Conservation (phyloP, 2,888 invertebrate species). For the Pegoplata infirma region DNA sequence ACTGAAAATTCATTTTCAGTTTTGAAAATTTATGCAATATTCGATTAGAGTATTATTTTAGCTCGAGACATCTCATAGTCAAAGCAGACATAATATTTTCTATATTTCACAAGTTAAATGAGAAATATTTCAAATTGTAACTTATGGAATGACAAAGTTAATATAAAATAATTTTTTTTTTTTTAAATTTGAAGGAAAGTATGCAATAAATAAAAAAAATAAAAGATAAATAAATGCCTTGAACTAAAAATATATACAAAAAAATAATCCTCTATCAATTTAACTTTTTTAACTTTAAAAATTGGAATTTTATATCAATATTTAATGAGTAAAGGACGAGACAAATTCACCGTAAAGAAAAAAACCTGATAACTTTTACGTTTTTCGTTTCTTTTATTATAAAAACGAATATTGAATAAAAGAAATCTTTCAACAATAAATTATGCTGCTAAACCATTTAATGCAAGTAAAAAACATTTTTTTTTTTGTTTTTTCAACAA, state of each 20-base stretch:
- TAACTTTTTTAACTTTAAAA: background rate
- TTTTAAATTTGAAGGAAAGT: too few species aligned
- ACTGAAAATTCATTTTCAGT: too few species aligned
- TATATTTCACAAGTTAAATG: too few species aligned
- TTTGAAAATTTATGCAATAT: too few species aligned
- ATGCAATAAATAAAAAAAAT: background rate
- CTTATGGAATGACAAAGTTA: too few species aligned
- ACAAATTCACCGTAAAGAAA: background rate
- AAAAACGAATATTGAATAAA: background rate
- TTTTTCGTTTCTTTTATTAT: background rate
- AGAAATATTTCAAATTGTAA: too few species aligned
- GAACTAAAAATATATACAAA: background rate
- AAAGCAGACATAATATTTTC: too few species aligned
- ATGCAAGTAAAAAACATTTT: background rate
- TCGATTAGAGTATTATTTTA: too few species aligned
- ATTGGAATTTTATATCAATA: background rate
- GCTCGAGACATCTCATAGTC: too few species aligned
- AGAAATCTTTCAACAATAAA: background rate
- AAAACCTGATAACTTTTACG: background rate
- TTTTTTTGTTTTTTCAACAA: slow-evolving; percentile 4
- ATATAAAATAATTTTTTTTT: too few species aligned
- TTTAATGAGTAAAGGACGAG: background rate
- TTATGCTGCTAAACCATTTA: background rate
- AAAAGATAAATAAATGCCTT: background rate
- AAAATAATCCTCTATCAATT: too few species aligned